Evolutionary conservation across 2,797 vertebrate species (phyloP), one percentile per base, ranked within the genome.

Genomic region (Eupleurogrammus muticus): DNA sequence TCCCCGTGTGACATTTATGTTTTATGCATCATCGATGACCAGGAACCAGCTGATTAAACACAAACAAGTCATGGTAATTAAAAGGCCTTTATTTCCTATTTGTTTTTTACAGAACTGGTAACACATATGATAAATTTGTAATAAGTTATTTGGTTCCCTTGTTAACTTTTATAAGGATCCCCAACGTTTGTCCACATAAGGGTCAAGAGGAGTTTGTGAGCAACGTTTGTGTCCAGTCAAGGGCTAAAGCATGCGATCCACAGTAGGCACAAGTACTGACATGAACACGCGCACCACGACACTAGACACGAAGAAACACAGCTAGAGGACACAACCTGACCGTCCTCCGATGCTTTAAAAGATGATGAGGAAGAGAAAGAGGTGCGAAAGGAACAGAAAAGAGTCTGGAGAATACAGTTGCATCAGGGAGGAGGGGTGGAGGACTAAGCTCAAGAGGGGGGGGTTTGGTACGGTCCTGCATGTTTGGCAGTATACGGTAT

Each of bases 81-180:
- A 94, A 95, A 95, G 92, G 92, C 91, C 92, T 94, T 95, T 94
- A 94, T 94, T 94, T 95, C 91, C 92, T 93, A 92, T 93, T 93
- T 87, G 86, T 91, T 92, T 92, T 89, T 92, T 94, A 94, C 94
- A 94, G 93, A 94, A 93, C 92, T 93, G 90, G 91, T 92, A 94
- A 94, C 93, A 94, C 93, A 92, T 92, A 94, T 94, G 93, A 92
- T 94, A 93, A 92, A 94, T 92, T 90, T 90, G 90, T 93, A 94
- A 79, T 92, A 93, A 94, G 93, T 93, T 94, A 93, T 94, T 94
- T 94, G 94, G 93, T 94, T 94, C 93, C 92, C 92, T 93, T 93
- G 90, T 91, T 90, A 83, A 93, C 87, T 91, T 91, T 93, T 88
- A 92, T 88, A 93, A 91, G 92, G 92, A 90, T 91, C 87, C 90